Conservation (phyloP, 2,797 vertebrate species). For the Heterohyrax brucei region DNA sequence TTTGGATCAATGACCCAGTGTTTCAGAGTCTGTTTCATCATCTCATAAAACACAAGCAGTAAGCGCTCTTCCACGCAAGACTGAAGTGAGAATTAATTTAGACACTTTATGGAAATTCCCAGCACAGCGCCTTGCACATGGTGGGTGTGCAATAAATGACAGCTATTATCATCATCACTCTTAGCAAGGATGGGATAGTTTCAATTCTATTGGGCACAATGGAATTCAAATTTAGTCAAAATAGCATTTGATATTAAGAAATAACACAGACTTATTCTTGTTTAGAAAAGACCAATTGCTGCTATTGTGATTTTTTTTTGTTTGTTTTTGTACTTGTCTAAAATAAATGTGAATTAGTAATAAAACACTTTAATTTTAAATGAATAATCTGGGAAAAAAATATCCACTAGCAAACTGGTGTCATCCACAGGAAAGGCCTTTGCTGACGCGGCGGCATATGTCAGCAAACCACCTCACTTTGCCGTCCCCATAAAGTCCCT, state of each 20-base stretch:
- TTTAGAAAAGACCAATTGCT: slow-evolving; percentile 20
- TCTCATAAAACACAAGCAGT: slow-evolving; percentile 22
- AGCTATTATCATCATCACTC: neutral
- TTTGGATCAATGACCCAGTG: neutral
- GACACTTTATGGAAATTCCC: neutral
- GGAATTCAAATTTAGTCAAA: slow-evolving; percentile 39
- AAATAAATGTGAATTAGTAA: slow-evolving; percentile 59
- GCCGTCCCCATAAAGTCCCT: neutral
- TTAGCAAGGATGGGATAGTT: slow-evolving; percentile 18
- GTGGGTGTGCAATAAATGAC: neutral
- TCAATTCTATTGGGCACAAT: neutral
- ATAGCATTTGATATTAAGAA: slow-evolving; percentile 46
- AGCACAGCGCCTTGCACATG: neutral
- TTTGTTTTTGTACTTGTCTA: neutral
- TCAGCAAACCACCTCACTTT: neutral
- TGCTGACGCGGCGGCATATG: neutral
- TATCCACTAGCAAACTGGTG: neutral
- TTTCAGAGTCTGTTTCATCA: slow-evolving; percentile 39
- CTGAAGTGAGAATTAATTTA: slow-evolving; percentile 24
- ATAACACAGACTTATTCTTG: neutral
- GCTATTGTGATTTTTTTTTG: neutral
- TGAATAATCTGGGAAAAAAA: neutral
- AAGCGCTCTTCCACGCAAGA: slow-evolving; percentile 14
- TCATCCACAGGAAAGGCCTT: neutral
- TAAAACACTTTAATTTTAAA: slow-evolving; percentile 15